Conservation (phyloP, 2,888 invertebrate species). For the Agrotis segetum region DNA sequence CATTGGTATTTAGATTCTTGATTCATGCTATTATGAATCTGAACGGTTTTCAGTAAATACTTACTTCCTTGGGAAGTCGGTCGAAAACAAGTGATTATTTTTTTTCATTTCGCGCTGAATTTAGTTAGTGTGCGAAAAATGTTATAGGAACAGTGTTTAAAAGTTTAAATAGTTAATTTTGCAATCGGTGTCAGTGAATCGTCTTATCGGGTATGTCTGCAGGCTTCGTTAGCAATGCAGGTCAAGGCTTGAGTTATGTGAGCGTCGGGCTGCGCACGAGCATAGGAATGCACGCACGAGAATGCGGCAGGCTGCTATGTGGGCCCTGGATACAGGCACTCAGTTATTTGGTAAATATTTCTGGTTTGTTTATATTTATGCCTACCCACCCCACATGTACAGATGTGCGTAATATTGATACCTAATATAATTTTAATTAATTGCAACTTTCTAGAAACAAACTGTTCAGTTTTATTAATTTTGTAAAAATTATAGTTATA, state of each 20-base stretch:
- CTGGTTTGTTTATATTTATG: not conserved
- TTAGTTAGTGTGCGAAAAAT: not conserved
- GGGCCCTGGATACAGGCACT: slow-evolving; percentile 59
- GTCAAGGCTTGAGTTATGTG: slow-evolving; percentile 84
- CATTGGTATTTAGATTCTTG: slow-evolving; percentile 62
- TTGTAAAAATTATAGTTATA: no score
- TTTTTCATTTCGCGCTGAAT: not conserved
- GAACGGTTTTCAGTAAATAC: slow-evolving; percentile 54
- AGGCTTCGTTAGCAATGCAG: slow-evolving; percentile 82
- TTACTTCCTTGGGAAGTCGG: slow-evolving; percentile 52
- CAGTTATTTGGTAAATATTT: slow-evolving; percentile 66
- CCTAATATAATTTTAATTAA: no score
- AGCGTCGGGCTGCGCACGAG: slow-evolving; percentile 72
- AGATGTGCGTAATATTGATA: no score
- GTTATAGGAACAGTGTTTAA: slow-evolving; percentile 33
- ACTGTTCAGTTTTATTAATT: no score
- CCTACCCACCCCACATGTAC: no score
- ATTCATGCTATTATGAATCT: slow-evolving; percentile 59
- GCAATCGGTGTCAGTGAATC: slow-evolving; percentile 68
- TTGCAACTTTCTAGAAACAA: no score
- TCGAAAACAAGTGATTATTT: slow-evolving; percentile 21
- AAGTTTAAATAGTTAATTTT: slow-evolving; percentile 55
- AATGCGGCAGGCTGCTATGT: slow-evolving; percentile 63
- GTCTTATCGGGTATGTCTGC: slow-evolving; percentile 73
- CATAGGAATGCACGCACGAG: slow-evolving; percentile 71